phyloP scores from a whole-genome alignment of 2,888 invertebrate species.

The Cacoxenus indagator region DNA sequence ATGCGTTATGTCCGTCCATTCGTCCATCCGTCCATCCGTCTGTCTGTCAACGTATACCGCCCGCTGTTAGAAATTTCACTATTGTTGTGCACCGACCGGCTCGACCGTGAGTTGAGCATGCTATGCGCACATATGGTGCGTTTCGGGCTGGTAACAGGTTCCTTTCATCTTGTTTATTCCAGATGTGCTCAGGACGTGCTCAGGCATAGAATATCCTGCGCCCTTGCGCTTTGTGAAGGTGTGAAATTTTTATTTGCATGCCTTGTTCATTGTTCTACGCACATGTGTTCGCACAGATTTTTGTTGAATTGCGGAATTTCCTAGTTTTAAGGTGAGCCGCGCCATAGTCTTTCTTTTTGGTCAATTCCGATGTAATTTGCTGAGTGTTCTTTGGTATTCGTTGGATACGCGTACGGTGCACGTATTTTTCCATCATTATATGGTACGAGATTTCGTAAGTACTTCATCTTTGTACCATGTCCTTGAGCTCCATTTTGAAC shows the following conservation, averaged over 20 bases:
- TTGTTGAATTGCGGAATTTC: conserved; percentile 45
- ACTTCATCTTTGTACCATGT: neutral
- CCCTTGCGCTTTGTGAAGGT: conserved; percentile 40
- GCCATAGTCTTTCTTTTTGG: neutral
- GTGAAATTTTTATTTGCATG: conserved; percentile 64
- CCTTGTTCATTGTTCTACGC: conserved; percentile 25
- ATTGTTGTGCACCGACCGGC: conserved; percentile 29
- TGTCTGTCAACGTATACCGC: conserved; percentile 4
- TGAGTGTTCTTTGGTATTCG: neutral
- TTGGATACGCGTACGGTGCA: neutral
- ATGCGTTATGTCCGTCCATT: neutral
- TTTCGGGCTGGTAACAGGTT: conserved; percentile 34
- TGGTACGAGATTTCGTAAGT: neutral
- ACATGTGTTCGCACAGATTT: conserved; percentile 1
- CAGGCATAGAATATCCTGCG: too few relatives aligned
- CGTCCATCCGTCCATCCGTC: conserved; percentile 5
- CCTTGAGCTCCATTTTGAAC: conserved; percentile 6
- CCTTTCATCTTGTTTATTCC: conserved; percentile 45
- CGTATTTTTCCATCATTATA: conserved; percentile 19
- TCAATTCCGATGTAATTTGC: conserved; percentile 9
- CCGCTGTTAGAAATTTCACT: conserved; percentile 14
- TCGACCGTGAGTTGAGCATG: too few relatives aligned
- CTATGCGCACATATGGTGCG: conserved; percentile 21
- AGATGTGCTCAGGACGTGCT: conserved; percentile 31
- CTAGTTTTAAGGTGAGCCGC: conserved; percentile 54